Evolutionary conservation across 2,888 invertebrate species (phyloP), one percentile per base, ranked within the genome.

Genomic region (Ptychoptera contaminata): DNA sequence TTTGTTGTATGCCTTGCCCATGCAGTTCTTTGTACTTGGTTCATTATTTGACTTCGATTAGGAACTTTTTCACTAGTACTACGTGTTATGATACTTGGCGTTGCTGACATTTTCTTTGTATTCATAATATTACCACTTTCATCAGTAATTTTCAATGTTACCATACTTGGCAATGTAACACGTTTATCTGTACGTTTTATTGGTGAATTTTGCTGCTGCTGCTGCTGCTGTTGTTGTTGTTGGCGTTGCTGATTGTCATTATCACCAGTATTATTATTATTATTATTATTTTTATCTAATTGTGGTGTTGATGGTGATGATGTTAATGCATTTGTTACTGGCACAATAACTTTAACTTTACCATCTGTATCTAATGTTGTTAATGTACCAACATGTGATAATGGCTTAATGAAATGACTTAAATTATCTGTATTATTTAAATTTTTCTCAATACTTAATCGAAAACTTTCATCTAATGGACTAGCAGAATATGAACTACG

Each of bases 1-100:
- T 87, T 88, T 31, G 87, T 88, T 29, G 88, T 90, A 59, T 88
- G 88, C 53, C 88, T 71, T 15, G 86, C 85, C 87, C 87, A 88
- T 49, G 80, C 77, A 8, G 82, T 79, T 51, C 87, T 71, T 57
- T 80, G 79, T 52, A 88, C 76, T 54, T 86, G 82, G 16, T 78
- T 77, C 83, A 87, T 84, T 60, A 86, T 72, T 59, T 87, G 86
- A 63, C 82, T 87, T 44, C 85, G 75, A 58, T 86, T 82, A 6
- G 87, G 85, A 48, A 87, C 80, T 61, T 84, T 83, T 57, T 87
- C 88, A 65, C 87, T 87, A 30, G 86, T 86, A 40, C 83, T 80
- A 52, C 88, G 71, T 1, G 79, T 79, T 50, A 83, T 82, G 38
- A 75, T 73, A 6, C 76, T 71, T 2, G 76, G 72, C 16, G 76